A percentile compares a stretch with the other conserved stretches of the same genome.
Conservation (phyloP, 1,140 invertebrate genomes). For the Ylistrum balloti region DNA sequence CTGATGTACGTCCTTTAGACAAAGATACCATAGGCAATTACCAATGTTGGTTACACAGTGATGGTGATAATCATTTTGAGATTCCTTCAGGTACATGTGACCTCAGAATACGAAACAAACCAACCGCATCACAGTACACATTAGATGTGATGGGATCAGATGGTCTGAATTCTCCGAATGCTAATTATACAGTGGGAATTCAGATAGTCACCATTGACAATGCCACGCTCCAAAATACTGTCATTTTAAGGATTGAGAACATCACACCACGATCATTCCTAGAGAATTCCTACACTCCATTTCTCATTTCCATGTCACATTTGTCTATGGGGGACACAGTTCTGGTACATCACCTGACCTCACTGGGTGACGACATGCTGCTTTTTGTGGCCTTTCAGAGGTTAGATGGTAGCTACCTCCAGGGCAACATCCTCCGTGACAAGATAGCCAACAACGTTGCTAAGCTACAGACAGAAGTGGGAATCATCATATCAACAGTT, state of each 20-base stretch:
- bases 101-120: constrained; percentile 84
- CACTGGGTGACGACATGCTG: constrained; percentile 44
- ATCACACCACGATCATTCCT: constrained; percentile 58
- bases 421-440: constrained; percentile 55
- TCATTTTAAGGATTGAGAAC: constrained; percentile 79
- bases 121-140: constrained; percentile 82
- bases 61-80: constrained; percentile 84
- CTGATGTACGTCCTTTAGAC: constrained; percentile 95
- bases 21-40: constrained; percentile 93
- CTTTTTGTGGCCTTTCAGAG: constrained; percentile 57
- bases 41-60: constrained; percentile 86
- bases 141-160: constrained; percentile 94
- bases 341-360: constrained; percentile 53
- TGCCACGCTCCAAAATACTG: constrained; percentile 90
- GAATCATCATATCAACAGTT: constrained; percentile 62
- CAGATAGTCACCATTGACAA: constrained; percentile 92
- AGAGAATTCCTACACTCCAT: constrained; percentile 49
- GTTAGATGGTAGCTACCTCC: constrained; percentile 43
- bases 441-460: constrained; percentile 50
- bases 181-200: constrained; percentile 91
- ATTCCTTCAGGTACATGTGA: constrained; percentile 90
- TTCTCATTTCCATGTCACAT: constrained; percentile 49
- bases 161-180: constrained; percentile 89
- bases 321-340: constrained; percentile 55
- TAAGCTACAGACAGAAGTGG: constrained; percentile 59